These are phyloP conservation scores for Sigmodon hispidus DNA, from an alignment of 2,113 vertebrate species.

Conservation along the genomic window DNA sequence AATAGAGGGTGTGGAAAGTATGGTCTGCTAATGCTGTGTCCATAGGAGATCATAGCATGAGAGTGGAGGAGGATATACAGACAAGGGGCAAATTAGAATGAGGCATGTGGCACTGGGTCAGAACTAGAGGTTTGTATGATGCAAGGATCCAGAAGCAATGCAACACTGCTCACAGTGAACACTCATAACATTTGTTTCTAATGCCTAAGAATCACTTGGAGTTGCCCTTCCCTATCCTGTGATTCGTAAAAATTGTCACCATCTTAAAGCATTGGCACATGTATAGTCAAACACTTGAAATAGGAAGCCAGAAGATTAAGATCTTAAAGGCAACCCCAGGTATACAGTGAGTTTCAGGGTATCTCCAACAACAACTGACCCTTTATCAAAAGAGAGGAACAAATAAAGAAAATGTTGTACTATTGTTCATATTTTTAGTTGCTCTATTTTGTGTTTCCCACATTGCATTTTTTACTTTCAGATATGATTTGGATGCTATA, in stretches of 20 bases:
- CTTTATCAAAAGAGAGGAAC: too few species aligned
- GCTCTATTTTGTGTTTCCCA: not conserved
- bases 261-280: not conserved
- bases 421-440: not conserved
- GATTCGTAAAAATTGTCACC: not conserved
- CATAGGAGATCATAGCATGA: too few species aligned
- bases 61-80: not conserved
- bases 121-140: not conserved
- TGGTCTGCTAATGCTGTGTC: not conserved
- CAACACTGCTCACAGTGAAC: not conserved
- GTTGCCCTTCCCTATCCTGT: not conserved
- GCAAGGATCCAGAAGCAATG: not conserved
- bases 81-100: not conserved
- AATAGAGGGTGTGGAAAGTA: not conserved
- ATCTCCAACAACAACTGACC: not conserved
- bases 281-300: not conserved
- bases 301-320: too few species aligned
- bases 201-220: not conserved
- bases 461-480: not conserved
- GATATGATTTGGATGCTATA: not conserved
- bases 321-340: not conserved
- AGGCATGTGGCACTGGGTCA: not conserved
- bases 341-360: too few species aligned
- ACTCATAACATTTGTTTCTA: not conserved
- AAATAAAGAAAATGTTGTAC: not conserved